Evolutionary conservation across 2,797 vertebrate genomes (phyloP).

Genomic region (Pipistrellus kuhlii): DNA sequence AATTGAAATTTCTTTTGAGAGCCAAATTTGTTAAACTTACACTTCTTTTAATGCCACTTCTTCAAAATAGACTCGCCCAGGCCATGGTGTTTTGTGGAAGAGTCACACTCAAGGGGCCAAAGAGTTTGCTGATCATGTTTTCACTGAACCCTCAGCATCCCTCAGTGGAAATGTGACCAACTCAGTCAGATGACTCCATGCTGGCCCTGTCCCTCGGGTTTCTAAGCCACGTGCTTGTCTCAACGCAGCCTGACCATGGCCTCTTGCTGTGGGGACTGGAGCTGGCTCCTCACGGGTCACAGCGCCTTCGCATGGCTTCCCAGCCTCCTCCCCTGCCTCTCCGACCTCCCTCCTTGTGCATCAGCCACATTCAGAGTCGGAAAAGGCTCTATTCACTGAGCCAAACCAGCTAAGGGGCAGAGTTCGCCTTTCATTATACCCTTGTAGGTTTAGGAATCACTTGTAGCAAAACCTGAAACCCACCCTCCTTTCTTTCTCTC

Average conservation of each 20-base stretch:
- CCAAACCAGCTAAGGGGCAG: too few relatives aligned
- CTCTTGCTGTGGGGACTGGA: not conserved
- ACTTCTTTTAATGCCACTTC: too few relatives aligned
- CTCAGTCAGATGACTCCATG: not conserved
- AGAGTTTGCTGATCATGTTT: not conserved
- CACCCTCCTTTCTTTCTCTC: not conserved
- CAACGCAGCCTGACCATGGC: not conserved
- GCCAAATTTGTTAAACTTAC: too few relatives aligned
- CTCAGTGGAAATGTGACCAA: too few relatives aligned
- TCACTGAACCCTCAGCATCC: not conserved
- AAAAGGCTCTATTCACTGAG: not conserved
- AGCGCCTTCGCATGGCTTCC: not conserved
- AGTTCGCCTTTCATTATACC: not conserved
- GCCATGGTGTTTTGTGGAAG: too few relatives aligned
- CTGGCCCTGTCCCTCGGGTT: not conserved
- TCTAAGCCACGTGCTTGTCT: not conserved
- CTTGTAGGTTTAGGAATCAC: not conserved
- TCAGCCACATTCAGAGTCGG: not conserved
- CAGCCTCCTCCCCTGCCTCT: not conserved
- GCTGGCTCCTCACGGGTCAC: not conserved
- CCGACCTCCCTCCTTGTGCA: not conserved
- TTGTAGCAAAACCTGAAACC: not conserved
- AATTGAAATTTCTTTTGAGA: too few relatives aligned
- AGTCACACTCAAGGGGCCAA: too few relatives aligned
- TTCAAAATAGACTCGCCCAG: too few relatives aligned